Evolutionary conservation across 2,113 vertebrate species (phyloP).

Genomic region (Pterocles orientalis): DNA sequence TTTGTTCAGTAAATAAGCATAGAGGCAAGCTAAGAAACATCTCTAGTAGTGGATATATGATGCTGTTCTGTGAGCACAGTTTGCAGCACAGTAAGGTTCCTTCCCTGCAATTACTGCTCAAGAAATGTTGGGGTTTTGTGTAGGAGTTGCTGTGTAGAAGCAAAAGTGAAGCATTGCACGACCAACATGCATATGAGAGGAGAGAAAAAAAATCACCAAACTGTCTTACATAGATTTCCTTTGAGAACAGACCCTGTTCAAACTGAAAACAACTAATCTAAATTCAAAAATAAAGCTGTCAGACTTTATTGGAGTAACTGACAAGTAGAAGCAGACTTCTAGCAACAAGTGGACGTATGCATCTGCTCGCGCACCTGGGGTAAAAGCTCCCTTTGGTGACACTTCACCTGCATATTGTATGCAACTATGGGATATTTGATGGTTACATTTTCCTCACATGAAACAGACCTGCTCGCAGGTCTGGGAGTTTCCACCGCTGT

Average conservation of each 20-base stretch:
- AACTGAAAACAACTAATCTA: background rate
- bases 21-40: background rate
- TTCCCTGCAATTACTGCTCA: background rate
- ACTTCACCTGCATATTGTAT: background rate
- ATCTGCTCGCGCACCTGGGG: background rate
- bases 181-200: background rate
- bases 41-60: background rate
- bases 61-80: background rate
- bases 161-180: background rate
- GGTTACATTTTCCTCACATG: accelerated
- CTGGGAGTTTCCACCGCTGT: background rate
- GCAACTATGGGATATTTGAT: accelerated
- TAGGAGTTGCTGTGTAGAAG: background rate
- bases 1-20: background rate
- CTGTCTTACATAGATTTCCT: background rate
- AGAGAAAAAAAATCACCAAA: background rate
- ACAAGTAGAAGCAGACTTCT: background rate
- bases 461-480: background rate
- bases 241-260: background rate
- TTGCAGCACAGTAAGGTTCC: background rate
- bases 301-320: background rate
- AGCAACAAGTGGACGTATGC: accelerated
- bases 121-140: background rate
- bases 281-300: background rate
- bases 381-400: background rate